Base-by-base conservation (phyloP, 2,797 vertebrate species). In the Crax fasciolata region DNA sequence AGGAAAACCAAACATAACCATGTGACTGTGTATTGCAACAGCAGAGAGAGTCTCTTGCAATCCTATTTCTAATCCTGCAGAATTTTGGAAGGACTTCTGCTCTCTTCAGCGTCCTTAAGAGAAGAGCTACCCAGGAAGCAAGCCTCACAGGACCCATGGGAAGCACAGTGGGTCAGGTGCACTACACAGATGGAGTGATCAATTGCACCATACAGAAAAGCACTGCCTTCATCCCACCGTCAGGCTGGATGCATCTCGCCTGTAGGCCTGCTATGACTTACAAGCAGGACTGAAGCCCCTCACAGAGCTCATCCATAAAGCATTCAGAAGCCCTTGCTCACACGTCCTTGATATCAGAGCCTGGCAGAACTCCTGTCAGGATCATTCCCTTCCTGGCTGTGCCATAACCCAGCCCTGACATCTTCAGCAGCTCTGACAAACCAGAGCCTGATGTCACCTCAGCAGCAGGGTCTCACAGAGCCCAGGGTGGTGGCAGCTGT, bases 11-110 rank as follows among this genome's bases (percentile, higher is more conserved):
- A 84, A 70, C 9, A 12, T 16, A 10, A 66, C 48, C 41, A 23
- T 3, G 24, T 23, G 66, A 25, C 0, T 1, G 30, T 12, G 23
- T 20, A 35, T 30, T 2, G 0, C 10, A 74, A 17, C 1, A 59
- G 49, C 61, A 79, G 78, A 70, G 32, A 61, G 0, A 72, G 9
- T 25, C 63, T 23, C 9, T 44, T 48, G 48, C 11, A 79, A 39
- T 44, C 12, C 46, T 82, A 39, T 27, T 48, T 63, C 57, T 72
- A 41, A 25, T 7, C 61, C 16, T 39, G 49, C 38, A 58, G 87
- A 79, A 71, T 57, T 2, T 20, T 11, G 52, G 63, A 78, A 84
- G 58, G 55, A 43, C 10, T 57, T 85, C 27, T 61, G 66, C 28
- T 54, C 23, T 48, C 8, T 66, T 55, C 24, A 13, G 4, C 1